Base-by-base conservation (phyloP, 2,113 vertebrate genomes). In the Arothron firmamentum region DNA sequence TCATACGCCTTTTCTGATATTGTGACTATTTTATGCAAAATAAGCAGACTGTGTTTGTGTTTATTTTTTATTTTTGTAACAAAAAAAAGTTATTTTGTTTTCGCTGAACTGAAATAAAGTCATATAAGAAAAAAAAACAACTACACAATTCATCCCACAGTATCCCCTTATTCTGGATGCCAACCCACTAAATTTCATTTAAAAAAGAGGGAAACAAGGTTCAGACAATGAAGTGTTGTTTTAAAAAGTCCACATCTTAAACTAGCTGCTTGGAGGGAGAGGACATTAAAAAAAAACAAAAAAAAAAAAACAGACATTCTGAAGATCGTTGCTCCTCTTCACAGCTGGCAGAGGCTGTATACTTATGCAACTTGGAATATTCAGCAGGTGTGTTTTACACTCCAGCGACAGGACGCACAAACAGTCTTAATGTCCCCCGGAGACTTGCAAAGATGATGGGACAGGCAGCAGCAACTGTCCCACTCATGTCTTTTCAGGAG, bases 21-120 rank as follows among this genome's bases (percentile, higher is more conserved):
- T 45, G 67, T 75, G 56, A 74, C 66, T 5, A 56, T 69, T 78
- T 73, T 64, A 76, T 60, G 81, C 78, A 47, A 38, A 78, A 78
- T 67, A 75, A 77, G 60, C 70, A 85, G 47, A 56, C 52, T 0
- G 65, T 69, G 68, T 20, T 75, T 65, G 82, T 86, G 87, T 77
- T 77, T 86, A 78, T 78, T 85, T 85, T 87, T 90, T 90, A 88
- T 89, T 90, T 90, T 90, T 84, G 82, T 90, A 90, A 89, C 84
- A 89, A 90, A 90, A 86, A 82, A 50, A 50, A 12, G n/a, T 5
- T 16, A 78, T 81, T 75, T 85, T 81, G 80, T 87, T 85, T 86
- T 83, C 82, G 88, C 85, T 84, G 78, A 88, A 78, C 84, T 85
- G 75, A 89, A 91, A 90, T 87, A 88, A 89, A 88, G 80, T 85